Conservation (phyloP, 2,797 vertebrate species). For the Danio aesculapii region DNA sequence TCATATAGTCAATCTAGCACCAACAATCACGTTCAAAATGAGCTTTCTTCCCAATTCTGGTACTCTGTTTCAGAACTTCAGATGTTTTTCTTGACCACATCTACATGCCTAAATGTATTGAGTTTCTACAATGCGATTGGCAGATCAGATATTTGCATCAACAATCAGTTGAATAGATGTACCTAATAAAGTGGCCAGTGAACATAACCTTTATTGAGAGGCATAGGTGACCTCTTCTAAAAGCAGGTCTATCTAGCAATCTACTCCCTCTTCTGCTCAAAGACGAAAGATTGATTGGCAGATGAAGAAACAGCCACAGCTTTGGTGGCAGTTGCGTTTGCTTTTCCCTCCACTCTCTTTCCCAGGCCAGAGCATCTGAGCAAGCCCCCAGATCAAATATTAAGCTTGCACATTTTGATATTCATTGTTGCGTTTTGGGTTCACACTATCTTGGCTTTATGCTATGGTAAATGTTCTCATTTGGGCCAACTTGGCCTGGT, state of each 20-base stretch:
- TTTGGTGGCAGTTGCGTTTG: slow-evolving; percentile 36
- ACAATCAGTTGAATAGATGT: no score
- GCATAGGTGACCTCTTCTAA: neutral
- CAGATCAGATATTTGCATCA: no score
- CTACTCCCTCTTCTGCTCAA: neutral
- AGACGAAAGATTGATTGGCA: slow-evolving; percentile 47
- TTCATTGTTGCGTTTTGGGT: slow-evolving; percentile 42
- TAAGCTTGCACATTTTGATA: slow-evolving; percentile 19
- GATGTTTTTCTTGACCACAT: no score
- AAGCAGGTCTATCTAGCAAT: neutral
- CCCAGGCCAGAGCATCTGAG: slow-evolving; percentile 19
- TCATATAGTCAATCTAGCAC: no score
- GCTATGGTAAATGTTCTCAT: slow-evolving; percentile 54
- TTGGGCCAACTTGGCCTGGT: slow-evolving; percentile 42
- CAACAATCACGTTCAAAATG: no score
- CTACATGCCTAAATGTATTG: no score
- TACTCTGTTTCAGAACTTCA: no score
- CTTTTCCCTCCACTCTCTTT: slow-evolving; percentile 24
- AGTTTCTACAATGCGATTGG: no score
- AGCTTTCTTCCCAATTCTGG: no score
- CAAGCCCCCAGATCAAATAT: slow-evolving; percentile 49
- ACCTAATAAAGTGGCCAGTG: no score
- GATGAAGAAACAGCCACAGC: slow-evolving; percentile 45
- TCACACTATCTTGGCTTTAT: slow-evolving; percentile 23
- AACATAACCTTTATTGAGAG: no score